A percentile compares a stretch with the other conserved stretches of the same genome.
phyloP scores from a whole-genome alignment of 2,113 vertebrate genomes.

The Cheilinus undulatus region DNA sequence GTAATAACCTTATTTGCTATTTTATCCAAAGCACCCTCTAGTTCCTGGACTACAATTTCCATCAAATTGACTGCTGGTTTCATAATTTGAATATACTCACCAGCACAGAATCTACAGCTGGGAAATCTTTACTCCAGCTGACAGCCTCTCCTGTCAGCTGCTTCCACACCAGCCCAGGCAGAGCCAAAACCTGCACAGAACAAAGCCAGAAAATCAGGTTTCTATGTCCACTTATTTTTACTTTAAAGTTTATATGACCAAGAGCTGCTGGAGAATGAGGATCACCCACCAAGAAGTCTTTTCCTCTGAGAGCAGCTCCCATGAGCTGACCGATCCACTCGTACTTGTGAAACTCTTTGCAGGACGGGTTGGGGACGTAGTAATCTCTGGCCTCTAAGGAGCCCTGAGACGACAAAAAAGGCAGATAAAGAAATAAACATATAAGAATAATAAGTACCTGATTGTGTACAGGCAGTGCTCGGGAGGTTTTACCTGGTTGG shows the following conservation, averaged over 20 bases:
- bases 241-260: not conserved
- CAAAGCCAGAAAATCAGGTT: conserved; percentile 1
- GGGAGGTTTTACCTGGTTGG: conserved; percentile 89
- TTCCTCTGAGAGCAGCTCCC: conserved; percentile 96
- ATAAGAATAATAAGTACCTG: not conserved
- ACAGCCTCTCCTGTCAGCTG: conserved; percentile 93
- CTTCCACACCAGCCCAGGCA: conserved; percentile 97
- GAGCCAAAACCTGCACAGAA: conserved; percentile 89
- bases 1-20: too few species aligned
- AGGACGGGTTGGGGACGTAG: conserved; percentile 97
- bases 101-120: conserved; percentile 94
- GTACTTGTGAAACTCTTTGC: conserved; percentile 93
- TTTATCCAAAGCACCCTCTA: too few species aligned
- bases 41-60: too few species aligned
- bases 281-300: conserved; percentile 93
- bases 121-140: conserved; percentile 97
- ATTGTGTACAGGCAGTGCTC: not conserved
- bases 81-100: conserved; percentile 80
- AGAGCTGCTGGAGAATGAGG: not conserved
- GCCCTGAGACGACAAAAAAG: conserved; percentile 81
- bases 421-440: not conserved
- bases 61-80: not conserved
- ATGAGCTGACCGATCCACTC: conserved; percentile 98
- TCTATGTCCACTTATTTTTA: not conserved
- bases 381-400: conserved; percentile 95